Conservation (phyloP, 2,113 vertebrate genomes). For the mouse (Mus musculus) region GRCm39 chr2:127303501-127304000, state of each 20-base stretch:
- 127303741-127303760: background rate
- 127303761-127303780: background rate
- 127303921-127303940: background rate
- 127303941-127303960: background rate
- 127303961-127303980: background rate
- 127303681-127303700: background rate
- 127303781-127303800: background rate
- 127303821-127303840: background rate
- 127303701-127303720: no score
- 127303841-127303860: background rate
- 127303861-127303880: background rate
- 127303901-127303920: background rate
- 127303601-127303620: background rate
- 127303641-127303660: background rate
- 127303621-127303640: background rate
- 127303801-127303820: background rate
- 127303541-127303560: background rate
- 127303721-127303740: background rate
- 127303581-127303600: slow-evolving; percentile 12
- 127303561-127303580: background rate
- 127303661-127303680: background rate
- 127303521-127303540: background rate
- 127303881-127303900: background rate
- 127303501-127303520: accelerated
- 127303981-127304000: background rate